phyloP scores from a whole-genome alignment of 2,888 invertebrate genomes.

The Chrysolina haemoptera region DNA sequence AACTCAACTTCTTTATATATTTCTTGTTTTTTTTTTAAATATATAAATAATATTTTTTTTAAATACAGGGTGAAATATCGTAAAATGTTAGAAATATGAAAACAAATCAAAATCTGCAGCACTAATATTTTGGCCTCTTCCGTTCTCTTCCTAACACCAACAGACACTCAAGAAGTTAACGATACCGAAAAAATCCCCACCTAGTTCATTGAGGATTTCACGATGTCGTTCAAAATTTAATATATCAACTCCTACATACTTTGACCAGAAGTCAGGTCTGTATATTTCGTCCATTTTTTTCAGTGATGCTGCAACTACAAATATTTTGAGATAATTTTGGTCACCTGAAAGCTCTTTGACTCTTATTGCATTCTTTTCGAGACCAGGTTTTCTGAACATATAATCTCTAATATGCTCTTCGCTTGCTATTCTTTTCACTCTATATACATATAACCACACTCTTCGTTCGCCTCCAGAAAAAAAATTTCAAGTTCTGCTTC shows the following conservation, averaged over 20 bases:
- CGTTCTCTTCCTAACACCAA: too few species aligned
- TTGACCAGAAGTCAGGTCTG: slow-evolving; percentile 17
- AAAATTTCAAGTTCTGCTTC: too few species aligned
- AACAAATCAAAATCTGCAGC: too few species aligned
- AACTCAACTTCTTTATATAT: too few species aligned
- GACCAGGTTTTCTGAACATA: not conserved
- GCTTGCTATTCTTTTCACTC: not conserved
- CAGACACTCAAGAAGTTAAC: too few species aligned
- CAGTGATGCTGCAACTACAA: not conserved
- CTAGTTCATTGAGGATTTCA: slow-evolving; percentile 7
- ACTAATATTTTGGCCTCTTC: too few species aligned
- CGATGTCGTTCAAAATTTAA: slow-evolving; percentile 6
- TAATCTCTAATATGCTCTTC: not conserved
- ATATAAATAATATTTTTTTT: too few species aligned
- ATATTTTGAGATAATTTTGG: not conserved
- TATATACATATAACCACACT: not conserved
- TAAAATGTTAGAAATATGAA: too few species aligned
- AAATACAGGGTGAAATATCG: too few species aligned
- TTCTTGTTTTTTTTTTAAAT: too few species aligned
- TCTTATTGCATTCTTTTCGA: not conserved
- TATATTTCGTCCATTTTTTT: slow-evolving; percentile 14
- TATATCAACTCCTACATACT: slow-evolving; percentile 3
- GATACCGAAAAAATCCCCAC: slow-evolving; percentile 20
- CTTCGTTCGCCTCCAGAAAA: too few species aligned
- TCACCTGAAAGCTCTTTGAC: not conserved